These are phyloP conservation scores for Atherinosoma microstoma DNA, from an alignment of 2,797 vertebrate species.

Conservation along the genomic window DNA sequence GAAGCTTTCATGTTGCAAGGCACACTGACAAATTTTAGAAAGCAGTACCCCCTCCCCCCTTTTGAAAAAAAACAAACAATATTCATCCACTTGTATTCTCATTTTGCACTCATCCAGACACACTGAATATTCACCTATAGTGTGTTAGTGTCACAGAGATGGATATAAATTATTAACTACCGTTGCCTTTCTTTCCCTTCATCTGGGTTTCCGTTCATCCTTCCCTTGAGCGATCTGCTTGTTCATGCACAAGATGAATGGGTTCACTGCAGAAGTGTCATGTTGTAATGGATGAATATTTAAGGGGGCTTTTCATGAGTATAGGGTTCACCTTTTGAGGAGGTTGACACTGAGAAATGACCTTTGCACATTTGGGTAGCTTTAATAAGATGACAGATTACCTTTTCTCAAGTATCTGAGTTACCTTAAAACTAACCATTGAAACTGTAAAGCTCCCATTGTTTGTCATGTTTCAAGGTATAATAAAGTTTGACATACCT, in stretches of 20 bases:
- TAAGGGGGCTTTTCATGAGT: conserved; percentile 50
- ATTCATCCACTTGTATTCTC: conserved; percentile 12
- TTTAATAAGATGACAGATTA: neutral
- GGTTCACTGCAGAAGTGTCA: conserved; percentile 40
- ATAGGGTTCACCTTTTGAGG: conserved; percentile 20
- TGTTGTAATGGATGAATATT: conserved; percentile 68
- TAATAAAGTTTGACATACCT: conserved; percentile 80
- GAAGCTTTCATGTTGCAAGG: neutral
- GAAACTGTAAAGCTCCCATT: neutral
- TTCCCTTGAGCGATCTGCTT: conserved; percentile 49
- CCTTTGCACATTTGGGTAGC: neutral
- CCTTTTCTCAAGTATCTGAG: neutral
- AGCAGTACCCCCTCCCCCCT: neutral
- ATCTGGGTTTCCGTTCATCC: conserved; percentile 48
- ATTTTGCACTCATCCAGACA: conserved; percentile 32
- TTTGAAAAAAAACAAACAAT: neutral
- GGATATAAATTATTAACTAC: conserved; percentile 69
- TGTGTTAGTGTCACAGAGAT: conserved; percentile 52
- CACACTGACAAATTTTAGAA: neutral
- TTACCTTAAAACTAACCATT: neutral
- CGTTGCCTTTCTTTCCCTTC: conserved; percentile 40
- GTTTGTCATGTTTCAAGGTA: neutral
- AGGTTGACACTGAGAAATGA: conserved; percentile 12
- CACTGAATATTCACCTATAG: conserved; percentile 47
- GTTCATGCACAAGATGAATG: conserved; percentile 54